Conservation (phyloP, 1,140 invertebrate species). For the Drosophila sp. region DNA sequence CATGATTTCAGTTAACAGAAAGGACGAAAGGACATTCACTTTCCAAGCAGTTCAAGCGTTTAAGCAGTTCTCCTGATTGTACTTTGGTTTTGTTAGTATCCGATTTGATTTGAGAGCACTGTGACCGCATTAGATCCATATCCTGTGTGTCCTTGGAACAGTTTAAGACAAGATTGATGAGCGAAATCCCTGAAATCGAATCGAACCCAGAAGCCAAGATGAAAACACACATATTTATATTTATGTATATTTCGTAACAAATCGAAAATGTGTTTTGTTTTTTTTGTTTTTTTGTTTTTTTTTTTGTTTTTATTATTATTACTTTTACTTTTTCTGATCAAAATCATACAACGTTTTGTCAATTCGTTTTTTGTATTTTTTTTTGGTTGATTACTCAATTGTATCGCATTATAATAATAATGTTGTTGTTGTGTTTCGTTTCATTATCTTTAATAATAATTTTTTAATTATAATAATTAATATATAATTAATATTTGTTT, state of each 20-base stretch:
- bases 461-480: constrained; percentile 79
- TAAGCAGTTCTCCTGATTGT: too few relatives aligned
- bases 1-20: too few relatives aligned
- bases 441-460: constrained; percentile 55
- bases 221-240: constrained; percentile 36
- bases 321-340: constrained; percentile 70
- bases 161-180: too few relatives aligned
- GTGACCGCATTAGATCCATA: too few relatives aligned
- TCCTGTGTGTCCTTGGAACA: too few relatives aligned
- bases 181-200: too few relatives aligned
- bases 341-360: constrained; percentile 82
- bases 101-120: too few relatives aligned
- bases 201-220: not conserved
- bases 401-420: constrained; percentile 71
- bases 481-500: constrained; percentile 70
- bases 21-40: too few relatives aligned
- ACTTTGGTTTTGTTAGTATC: too few relatives aligned
- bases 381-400: constrained; percentile 65
- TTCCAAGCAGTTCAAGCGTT: too few relatives aligned
- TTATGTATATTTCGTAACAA: constrained; percentile 83
- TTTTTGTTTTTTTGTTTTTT: constrained; percentile 73
- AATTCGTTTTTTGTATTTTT: constrained; percentile 69
- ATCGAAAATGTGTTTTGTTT: constrained; percentile 82
- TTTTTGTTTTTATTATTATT: constrained; percentile 77
- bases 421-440: constrained; percentile 42